Evolutionary conservation across 2,113 vertebrate species (phyloP).

Genomic region (Indicator indicator): DNA sequence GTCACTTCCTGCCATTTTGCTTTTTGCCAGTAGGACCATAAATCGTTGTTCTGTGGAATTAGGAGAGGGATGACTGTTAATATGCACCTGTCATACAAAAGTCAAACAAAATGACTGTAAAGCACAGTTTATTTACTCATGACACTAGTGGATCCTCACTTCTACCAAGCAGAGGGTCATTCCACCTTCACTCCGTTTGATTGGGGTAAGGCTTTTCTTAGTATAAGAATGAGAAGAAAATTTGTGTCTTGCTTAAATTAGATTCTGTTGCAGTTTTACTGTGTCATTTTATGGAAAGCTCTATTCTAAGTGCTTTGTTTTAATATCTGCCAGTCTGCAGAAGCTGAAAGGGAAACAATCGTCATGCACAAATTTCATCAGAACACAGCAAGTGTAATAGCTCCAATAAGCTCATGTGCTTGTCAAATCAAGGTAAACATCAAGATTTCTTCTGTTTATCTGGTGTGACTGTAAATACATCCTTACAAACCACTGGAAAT

Average conservation of each 20-base stretch:
- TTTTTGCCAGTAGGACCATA: not conserved
- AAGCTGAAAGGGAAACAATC: not conserved
- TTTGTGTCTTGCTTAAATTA: not conserved
- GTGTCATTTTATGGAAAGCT: not conserved
- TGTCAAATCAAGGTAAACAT: not conserved
- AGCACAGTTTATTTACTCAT: not conserved
- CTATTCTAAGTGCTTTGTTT: not conserved
- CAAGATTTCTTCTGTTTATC: not conserved
- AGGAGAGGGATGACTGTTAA: not conserved
- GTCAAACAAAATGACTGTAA: not conserved
- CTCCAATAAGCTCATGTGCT: not conserved
- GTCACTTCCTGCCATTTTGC: not conserved
- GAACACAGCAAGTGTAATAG: not conserved
- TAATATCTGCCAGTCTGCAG: not conserved
- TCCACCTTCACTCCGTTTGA: not conserved
- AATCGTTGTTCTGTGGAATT: not conserved
- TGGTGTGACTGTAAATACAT: not conserved
- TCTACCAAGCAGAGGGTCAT: not conserved
- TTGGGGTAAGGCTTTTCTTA: not conserved
- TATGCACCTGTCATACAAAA: not conserved
- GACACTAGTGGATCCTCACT: not conserved
- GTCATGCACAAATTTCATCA: not conserved
- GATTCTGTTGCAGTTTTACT: not conserved
- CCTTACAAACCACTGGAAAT: not conserved
- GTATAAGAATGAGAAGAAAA: not conserved